A percentile compares a stretch with the other conserved stretches of the same genome.
Conservation (phyloP, 2,888 invertebrate genomes). For the Bunonema sp. region DNA sequence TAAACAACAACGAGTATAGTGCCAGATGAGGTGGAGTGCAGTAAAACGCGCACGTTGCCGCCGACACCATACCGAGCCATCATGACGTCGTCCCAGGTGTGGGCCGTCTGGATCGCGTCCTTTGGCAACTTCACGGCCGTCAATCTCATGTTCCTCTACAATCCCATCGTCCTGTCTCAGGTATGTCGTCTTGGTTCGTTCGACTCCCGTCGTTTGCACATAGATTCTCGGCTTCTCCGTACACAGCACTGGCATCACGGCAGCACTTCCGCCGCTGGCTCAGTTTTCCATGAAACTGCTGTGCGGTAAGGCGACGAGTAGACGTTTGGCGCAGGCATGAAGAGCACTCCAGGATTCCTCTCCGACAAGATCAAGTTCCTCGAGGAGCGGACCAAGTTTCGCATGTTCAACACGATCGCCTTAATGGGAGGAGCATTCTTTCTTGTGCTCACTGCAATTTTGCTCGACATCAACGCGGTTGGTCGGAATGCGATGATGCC, state of each 20-base stretch:
- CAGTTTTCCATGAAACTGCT: slow-evolving; percentile 33
- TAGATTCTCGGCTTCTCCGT: slow-evolving; percentile 31
- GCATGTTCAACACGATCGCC: slow-evolving; percentile 38
- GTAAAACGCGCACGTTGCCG: slow-evolving; percentile 19
- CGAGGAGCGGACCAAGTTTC: slow-evolving; percentile 34
- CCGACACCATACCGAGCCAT: slow-evolving; percentile 30
- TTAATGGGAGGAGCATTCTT: slow-evolving; percentile 26
- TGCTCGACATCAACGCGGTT: too few species aligned
- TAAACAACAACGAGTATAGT: background rate
- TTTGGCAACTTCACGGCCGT: slow-evolving; percentile 39
- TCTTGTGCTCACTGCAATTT: too few species aligned
- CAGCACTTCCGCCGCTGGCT: slow-evolving; percentile 35
- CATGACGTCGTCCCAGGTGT: slow-evolving; percentile 28
- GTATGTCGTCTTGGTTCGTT: background rate
- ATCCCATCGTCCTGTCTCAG: slow-evolving; percentile 28
- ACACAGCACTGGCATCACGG: slow-evolving; percentile 32
- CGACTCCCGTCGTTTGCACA: background rate
- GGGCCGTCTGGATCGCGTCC: slow-evolving; percentile 41
- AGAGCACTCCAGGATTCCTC: slow-evolving; percentile 8
- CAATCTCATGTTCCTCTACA: slow-evolving; percentile 42
- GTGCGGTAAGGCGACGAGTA: slow-evolving; percentile 13
- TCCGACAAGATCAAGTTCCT: slow-evolving; percentile 26
- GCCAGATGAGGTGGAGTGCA: background rate
- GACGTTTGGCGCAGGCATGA: too few species aligned
- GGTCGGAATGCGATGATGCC: too few species aligned